Percentiles rank a stretch among this genome's conserved stretches.
Evolutionary conservation across 2,113 vertebrate genomes (phyloP).

Genomic region (Clarias macrocephalus): DNA sequence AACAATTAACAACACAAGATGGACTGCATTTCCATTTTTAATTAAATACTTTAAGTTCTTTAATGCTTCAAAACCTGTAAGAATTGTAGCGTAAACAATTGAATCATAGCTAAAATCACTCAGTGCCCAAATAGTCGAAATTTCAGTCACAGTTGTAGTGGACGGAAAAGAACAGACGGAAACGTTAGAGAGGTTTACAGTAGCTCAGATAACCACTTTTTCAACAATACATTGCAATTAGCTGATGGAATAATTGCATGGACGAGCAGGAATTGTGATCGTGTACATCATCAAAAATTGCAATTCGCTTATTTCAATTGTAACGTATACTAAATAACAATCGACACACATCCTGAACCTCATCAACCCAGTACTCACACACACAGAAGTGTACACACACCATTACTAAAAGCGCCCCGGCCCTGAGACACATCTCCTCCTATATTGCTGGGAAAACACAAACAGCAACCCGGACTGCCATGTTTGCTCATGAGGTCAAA

Average conservation of each 20-base stretch:
- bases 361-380: neutral
- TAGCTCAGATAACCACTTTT: neutral
- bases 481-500: neutral
- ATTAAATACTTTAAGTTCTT: too few species aligned
- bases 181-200: neutral
- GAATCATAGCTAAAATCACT: too few species aligned
- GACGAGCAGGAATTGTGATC: neutral
- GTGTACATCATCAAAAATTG: neutral
- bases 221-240: neutral
- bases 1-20: too few species aligned
- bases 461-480: slow-evolving; percentile 1
- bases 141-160: neutral
- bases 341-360: neutral
- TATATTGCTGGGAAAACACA: slow-evolving; percentile 4
- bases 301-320: neutral
- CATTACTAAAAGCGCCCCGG: slow-evolving; percentile 6
- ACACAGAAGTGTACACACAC: neutral
- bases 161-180: neutral
- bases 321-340: neutral
- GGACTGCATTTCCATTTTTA: too few species aligned
- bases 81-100: too few species aligned
- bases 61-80: too few species aligned
- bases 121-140: too few species aligned
- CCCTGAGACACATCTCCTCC: slow-evolving; percentile 15
- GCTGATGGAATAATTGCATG: neutral